These are phyloP conservation scores for Thinocorus orbignyianus DNA, from an alignment of 2,113 vertebrate species.

Conservation along the genomic window DNA sequence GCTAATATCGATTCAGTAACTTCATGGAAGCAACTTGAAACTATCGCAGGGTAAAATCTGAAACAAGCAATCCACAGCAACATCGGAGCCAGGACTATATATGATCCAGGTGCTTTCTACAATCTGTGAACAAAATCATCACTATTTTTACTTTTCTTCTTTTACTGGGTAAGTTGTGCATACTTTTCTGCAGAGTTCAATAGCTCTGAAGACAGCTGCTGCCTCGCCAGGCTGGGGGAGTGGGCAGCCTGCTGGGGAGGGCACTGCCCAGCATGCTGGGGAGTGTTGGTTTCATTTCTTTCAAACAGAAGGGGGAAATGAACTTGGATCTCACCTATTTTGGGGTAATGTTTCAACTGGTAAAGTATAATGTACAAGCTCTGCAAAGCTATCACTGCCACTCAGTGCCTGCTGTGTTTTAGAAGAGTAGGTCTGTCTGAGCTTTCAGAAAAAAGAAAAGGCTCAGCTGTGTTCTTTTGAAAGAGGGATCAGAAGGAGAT, in stretches of 20 bases:
- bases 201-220: neutral
- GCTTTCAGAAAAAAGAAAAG: neutral
- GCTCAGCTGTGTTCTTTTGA: neutral
- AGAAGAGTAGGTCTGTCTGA: neutral
- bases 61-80: neutral
- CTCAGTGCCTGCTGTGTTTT: slow-evolving; percentile 16
- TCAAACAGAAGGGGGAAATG: neutral
- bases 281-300: neutral
- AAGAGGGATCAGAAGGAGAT: neutral
- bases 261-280: neutral
- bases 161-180: neutral
- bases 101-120: neutral
- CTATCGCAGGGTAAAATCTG: neutral
- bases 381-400: neutral
- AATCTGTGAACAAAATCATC: neutral
- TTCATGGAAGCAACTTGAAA: neutral
- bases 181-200: neutral
- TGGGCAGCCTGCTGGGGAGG: neutral
- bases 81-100: neutral
- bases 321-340: slow-evolving; percentile 5
- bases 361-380: neutral
- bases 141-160: neutral
- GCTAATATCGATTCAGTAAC: neutral
- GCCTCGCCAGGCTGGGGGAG: neutral
- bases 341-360: neutral